These are phyloP conservation scores for Pectinophora gossypiella DNA, from an alignment of 1,140 invertebrate species.

Conservation along the genomic window DNA sequence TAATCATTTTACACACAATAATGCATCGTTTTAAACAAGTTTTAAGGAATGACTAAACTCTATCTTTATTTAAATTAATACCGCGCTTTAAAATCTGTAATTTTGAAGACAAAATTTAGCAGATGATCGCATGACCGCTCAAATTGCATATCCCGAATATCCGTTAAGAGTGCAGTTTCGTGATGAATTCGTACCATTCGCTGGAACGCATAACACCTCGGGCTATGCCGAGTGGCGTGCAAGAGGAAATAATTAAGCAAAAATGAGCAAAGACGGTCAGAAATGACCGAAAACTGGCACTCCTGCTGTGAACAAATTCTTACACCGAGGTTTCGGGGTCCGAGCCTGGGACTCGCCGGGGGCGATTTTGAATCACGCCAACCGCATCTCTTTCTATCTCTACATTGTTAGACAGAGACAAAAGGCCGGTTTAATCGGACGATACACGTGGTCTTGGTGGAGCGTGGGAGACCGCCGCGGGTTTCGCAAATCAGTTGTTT, in stretches of 20 bases:
- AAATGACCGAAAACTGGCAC: conserved; percentile 12
- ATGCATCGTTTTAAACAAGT: too few relatives aligned
- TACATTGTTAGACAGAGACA: conserved; percentile 26
- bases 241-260: conserved; percentile 20
- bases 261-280: conserved; percentile 9
- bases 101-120: not conserved
- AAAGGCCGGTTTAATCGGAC: conserved; percentile 12
- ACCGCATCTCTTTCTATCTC: conserved; percentile 20
- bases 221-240: conserved; percentile 9
- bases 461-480: conserved; percentile 39
- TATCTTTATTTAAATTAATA: not conserved
- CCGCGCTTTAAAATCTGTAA: not conserved
- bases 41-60: too few relatives aligned
- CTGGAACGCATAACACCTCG: conserved; percentile 4
- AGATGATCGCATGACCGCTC: conserved; percentile 1
- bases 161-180: not conserved
- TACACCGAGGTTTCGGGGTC: conserved; percentile 9
- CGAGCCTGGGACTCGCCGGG: conserved; percentile 42
- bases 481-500: conserved; percentile 27
- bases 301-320: conserved; percentile 15
- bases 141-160: not conserved
- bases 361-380: conserved; percentile 13
- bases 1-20: too few relatives aligned
- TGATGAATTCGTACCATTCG: conserved; percentile 1
- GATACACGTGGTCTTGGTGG: conserved; percentile 24